Evolutionary conservation across 2,113 vertebrate genomes (phyloP).

Genomic region (Capreolus pygargus): DNA sequence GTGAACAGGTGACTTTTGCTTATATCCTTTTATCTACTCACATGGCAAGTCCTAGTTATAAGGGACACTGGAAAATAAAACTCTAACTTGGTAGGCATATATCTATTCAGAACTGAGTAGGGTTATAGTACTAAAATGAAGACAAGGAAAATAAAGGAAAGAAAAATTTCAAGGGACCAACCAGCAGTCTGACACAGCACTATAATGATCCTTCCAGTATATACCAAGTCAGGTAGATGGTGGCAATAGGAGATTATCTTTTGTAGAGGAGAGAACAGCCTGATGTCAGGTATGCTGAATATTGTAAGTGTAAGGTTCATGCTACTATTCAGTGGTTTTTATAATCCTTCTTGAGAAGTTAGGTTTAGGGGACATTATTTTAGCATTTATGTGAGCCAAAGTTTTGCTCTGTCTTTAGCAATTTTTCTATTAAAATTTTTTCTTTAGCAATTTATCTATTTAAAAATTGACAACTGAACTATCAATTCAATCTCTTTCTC

Average conservation of each 20-base stretch:
- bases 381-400: background rate
- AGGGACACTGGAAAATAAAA: background rate
- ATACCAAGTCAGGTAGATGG: background rate
- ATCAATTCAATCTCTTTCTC: conserved; percentile 26
- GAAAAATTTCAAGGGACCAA: background rate
- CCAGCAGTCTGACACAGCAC: background rate
- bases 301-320: background rate
- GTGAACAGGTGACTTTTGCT: background rate
- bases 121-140: background rate
- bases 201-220: background rate
- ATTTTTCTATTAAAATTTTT: background rate
- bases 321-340: conserved; percentile 35
- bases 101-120: background rate
- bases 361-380: background rate
- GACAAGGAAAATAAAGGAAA: background rate
- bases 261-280: background rate
- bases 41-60: background rate
- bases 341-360: background rate
- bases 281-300: background rate
- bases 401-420: background rate
- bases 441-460: background rate
- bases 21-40: background rate
- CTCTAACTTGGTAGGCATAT: background rate
- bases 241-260: background rate
- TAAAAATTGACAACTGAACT: background rate